Percentiles rank a stretch among this genome's conserved stretches.
Conservation (phyloP, 1,140 invertebrate species). For the Eurosta solidaginis region DNA sequence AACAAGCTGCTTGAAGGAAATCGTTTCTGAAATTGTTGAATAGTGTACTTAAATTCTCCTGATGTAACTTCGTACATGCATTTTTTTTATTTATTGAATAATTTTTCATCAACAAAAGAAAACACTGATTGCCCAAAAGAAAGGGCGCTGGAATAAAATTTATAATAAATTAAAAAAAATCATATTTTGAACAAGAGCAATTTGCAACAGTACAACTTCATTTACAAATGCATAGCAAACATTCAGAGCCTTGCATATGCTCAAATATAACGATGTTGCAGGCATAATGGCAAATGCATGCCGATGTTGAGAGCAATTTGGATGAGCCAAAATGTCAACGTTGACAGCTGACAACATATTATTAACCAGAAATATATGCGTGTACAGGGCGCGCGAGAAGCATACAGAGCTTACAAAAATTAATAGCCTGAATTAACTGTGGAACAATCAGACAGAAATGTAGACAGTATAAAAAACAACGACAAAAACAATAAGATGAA, state of each 20-base stretch:
- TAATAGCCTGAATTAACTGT: conserved; percentile 21
- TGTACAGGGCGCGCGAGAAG: neutral
- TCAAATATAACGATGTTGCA: neutral
- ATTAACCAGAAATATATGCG: conserved; percentile 32
- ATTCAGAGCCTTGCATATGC: neutral
- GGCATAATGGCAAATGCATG: neutral
- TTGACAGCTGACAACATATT: conserved; percentile 40
- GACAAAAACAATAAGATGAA: neutral
- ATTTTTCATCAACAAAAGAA: neutral
- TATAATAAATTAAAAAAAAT: conserved; percentile 10
- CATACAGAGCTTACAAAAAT: conserved; percentile 18
- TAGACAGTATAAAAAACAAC: neutral
- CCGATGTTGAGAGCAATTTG: neutral
- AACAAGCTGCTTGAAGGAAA: no score
- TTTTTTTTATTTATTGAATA: conserved; percentile 9
- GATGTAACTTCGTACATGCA: no score
- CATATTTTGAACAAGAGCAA: conserved; percentile 23
- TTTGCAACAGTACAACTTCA: conserved; percentile 27
- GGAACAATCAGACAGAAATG: neutral
- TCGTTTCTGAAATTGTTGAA: neutral
- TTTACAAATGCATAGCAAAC: neutral
- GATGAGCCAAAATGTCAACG: conserved; percentile 33
- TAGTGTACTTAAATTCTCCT: no score
- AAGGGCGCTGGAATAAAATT: neutral
- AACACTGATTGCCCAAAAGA: neutral